Evolutionary conservation across 2,888 invertebrate species (phyloP).

Genomic region (Tiliacea citrago): DNA sequence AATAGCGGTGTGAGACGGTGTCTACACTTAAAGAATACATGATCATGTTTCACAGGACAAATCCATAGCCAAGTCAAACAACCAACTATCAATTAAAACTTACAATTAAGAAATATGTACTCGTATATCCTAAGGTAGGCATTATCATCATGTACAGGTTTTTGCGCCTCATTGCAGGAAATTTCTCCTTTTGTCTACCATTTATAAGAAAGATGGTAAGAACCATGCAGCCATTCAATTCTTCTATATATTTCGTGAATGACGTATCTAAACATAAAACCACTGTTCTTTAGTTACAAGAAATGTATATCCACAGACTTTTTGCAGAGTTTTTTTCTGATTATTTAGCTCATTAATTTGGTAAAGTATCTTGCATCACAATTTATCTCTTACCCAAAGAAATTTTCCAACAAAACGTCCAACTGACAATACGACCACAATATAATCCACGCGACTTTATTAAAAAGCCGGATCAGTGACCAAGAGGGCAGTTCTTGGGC

Average conservation of each 20-base stretch:
- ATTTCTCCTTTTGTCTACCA: no score
- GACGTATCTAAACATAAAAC: not conserved
- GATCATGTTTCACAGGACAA: not conserved
- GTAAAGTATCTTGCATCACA: not conserved
- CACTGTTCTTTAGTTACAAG: not conserved
- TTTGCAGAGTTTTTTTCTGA: not conserved
- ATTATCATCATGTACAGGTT: no score
- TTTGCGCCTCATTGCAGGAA: no score
- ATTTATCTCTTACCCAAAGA: not conserved
- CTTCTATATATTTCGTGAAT: not conserved
- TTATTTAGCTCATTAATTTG: not conserved
- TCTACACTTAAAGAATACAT: not conserved
- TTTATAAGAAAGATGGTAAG: not conserved
- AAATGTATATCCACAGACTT: not conserved
- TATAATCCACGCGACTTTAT: conserved; percentile 59
- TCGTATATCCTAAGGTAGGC: not conserved
- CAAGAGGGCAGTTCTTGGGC: conserved; percentile 69
- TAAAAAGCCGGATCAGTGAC: conserved; percentile 63
- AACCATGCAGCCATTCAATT: not conserved
- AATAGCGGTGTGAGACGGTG: not conserved
- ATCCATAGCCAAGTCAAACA: not conserved
- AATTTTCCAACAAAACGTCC: conserved; percentile 4
- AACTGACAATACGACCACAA: conserved; percentile 48
- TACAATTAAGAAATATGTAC: no score
- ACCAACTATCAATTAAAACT: not conserved